Evolutionary conservation across 2,888 invertebrate genomes (phyloP), one percentile per base, ranked within the genome.

Genomic region (Apodemia mormo): DNA sequence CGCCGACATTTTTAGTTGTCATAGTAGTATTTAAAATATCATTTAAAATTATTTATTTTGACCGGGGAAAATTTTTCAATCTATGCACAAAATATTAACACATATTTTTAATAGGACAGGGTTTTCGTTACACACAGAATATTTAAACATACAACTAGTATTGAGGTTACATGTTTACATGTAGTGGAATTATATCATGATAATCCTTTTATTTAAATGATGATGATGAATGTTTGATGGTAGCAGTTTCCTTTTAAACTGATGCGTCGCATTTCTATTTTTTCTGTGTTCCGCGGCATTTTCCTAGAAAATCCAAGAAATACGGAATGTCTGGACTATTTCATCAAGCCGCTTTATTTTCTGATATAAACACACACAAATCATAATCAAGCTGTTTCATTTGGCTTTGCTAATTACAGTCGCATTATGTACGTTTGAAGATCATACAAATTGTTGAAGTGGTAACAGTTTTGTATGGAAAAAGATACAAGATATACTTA

Each of bases 321-420:
- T 30, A 61, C 61, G 61, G 61, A 61, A 61, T 61, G 61, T 61
- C 61, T 52, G 61, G 61, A 61, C 33, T 61, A 52, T 52, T 14
- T 52, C n/a, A 52, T 61, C 14, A 61, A 61, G 33, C 61, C 61
- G 52, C 52, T 33, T 61, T 61, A 14, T 30, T 75, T 82, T 85
- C 87, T 86, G 86, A 82, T 84, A 83, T 83, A 80, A 80, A 83
- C 86, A 86, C 86, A 85, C 86, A 86, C 84, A 82, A 80, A 82
- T 84, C 84, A 84, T 86, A 84, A 82, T 78, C 78, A 79, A 77
- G 78, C 58, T 30, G 58, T 29, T 58, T 30, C 58, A 58, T 30
- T 58, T 58, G 5, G 58, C 30, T 58, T 30, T 58, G 58, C 29
- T 58, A 58, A 56, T 56, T 10, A 45, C 45, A 30, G 58, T 58